Evolutionary conservation across 2,888 invertebrate species (phyloP), one percentile per base, ranked within the genome.

Genomic region (Volucella inanis): DNA sequence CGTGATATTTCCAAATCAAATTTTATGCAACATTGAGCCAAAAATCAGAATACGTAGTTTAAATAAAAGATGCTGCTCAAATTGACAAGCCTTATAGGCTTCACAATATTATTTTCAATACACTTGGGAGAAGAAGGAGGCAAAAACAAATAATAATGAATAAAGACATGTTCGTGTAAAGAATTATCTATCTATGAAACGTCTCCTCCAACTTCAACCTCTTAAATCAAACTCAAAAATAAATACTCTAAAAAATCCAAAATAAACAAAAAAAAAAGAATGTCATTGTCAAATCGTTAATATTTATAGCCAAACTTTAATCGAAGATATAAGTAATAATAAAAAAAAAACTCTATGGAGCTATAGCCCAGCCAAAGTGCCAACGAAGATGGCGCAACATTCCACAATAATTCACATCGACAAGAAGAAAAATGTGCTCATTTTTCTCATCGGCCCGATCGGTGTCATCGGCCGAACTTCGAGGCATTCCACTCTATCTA

Each of bases 331-430:
- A 57, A 78, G 64, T 22, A 54, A 67, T 52, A 52, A 71, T 54
- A 31, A n/a, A 61, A 55, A 11, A 52, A 31, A 31, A 11, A n/a
- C 43, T n/a, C 15, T n/a, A 45, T 11, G 14, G 39, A 18, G 39
- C 50, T 31, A 0, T 6, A 50, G 45, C 65, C 65, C 31, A 31
- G 31, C n/a, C n/a, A n/a, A n/a, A n/a, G n/a, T 6, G 57, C 64
- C 43, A 55, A 14, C 22, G 12, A 67, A 59, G 22, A 43, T 61
- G 49, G 31, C 54, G 45, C 61, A 68, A 67, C 62, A 80, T 80
- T 80, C 80, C 75, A 55, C 67, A 75, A 75, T 62, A 80, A 80
- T 75, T 75, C 68, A 80, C 75, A 76, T 76, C 76, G 50, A 64
- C 47, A 39, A 74, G 59, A 57, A 67, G 45, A 45, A 68, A 31